Evolutionary conservation across 2,797 vertebrate species (phyloP).

Genomic region (Phrynocephalus forsythii): DNA sequence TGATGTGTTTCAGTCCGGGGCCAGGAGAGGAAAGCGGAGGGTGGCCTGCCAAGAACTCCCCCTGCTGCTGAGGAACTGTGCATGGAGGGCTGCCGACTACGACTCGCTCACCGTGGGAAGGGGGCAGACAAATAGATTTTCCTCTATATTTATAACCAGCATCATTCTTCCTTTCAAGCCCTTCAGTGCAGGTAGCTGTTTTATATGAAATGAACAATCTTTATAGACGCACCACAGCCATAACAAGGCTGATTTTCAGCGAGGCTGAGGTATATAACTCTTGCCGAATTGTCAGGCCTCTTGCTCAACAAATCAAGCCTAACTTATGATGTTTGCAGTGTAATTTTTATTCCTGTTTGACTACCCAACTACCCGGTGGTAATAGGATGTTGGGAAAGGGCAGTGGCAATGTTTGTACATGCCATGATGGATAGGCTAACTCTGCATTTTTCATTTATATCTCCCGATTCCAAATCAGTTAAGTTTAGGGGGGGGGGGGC

Average conservation of each 20-base stretch:
- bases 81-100: constrained; percentile 68
- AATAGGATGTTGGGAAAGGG: constrained; percentile 90
- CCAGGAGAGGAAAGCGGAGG: constrained; percentile 76
- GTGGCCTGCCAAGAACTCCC: constrained; percentile 76
- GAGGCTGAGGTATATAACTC: constrained; percentile 89
- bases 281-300: constrained; percentile 92
- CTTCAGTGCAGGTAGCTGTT: constrained; percentile 92
- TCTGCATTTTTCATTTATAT: constrained; percentile 93
- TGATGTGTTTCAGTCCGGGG: constrained; percentile 74
- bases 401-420: constrained; percentile 88
- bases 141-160: constrained; percentile 90
- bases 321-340: constrained; percentile 96
- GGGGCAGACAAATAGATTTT: constrained; percentile 91
- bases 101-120: constrained; percentile 78
- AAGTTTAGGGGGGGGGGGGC: constrained; percentile 86
- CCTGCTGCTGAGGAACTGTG: constrained; percentile 78
- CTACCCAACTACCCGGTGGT: constrained; percentile 89
- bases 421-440: constrained; percentile 87
- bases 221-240: constrained; percentile 93
- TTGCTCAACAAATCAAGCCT: constrained; percentile 96
- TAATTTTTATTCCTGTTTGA: constrained; percentile 98
- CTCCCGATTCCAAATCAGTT: constrained; percentile 92
- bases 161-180: constrained; percentile 90
- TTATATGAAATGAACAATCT: constrained; percentile 97
- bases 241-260: constrained; percentile 94